Evolutionary conservation across 2,113 vertebrate species (phyloP), one percentile per base, ranked within the genome.

Genomic region (Percopsis transmontana): DNA sequence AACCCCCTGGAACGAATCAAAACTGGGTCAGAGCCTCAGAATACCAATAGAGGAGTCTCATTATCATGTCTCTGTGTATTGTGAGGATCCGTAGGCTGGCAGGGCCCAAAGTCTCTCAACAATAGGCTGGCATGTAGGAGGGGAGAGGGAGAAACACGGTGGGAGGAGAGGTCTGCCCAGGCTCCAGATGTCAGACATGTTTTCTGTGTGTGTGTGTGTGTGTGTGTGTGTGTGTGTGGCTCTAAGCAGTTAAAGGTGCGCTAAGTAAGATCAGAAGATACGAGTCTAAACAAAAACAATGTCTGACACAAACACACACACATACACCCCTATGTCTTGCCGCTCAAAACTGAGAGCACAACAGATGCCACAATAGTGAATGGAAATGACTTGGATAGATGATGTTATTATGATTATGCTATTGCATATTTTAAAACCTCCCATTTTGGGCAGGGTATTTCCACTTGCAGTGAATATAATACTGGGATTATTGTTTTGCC

Each of bases 21-120:
- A 90, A 88, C 78, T 90, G 87, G 89, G 89, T 88, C 89, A 90
- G 70, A 86, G 84, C 67, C 85, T 85, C 51, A 66, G 74, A 89
- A 87, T 86, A 87, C 79, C 77, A 80, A 66, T 79, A 77, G 70
- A 79, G 66, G 58, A 81, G 79, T 67, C 74, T 87, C 79, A 87
- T 86, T 86, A 83, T 76, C 68, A 78, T 81, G 51, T 76, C 71
- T 80, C 70, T 72, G 74, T 72, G 74, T 73, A 66, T 83, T 82
- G 81, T 85, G 59, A 24, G 77, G 74, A 72, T 83, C 71, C 69
- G 56, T 70, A 65, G 67, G 66, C 60, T 83, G 76, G 70, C 78
- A 80, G 72, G 87, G 63, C 66, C 72, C 40, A 58, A 81, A 73
- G 60, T 83, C 82, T 75, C 63, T 47, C 62, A 85, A 85, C 82